Conservation (phyloP, 2,888 invertebrate genomes). For the Tenodera sinensis region DNA sequence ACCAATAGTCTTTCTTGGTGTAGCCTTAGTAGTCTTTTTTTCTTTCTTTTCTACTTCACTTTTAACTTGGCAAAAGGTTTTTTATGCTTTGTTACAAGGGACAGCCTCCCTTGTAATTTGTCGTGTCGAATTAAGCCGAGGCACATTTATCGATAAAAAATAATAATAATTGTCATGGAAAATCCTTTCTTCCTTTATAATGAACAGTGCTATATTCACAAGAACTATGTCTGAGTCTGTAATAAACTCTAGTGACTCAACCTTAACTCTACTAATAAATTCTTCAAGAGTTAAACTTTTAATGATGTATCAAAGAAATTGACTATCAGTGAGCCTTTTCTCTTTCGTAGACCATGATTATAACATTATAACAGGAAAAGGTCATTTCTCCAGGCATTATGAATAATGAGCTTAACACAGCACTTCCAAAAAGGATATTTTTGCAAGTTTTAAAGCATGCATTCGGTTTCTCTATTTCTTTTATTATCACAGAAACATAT, state of each 20-base stretch:
- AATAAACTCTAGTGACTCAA: not conserved
- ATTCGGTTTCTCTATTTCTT: no score
- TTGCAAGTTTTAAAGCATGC: no score
- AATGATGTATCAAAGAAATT: not conserved
- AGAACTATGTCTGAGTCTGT: not conserved
- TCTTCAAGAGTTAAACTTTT: not conserved
- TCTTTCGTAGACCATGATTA: not conserved
- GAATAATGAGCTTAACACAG: no score
- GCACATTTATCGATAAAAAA: not conserved
- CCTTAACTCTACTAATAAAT: not conserved
- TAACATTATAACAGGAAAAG: not conserved
- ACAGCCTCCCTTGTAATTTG: not conserved
- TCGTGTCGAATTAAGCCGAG: not conserved
- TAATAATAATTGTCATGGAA: not conserved
- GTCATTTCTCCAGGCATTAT: no score
- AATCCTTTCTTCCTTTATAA: not conserved
- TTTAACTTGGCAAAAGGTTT: not conserved
- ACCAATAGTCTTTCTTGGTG: not conserved
- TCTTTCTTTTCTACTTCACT: not conserved
- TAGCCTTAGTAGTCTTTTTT: not conserved
- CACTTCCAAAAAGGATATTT: no score
- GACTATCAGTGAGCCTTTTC: not conserved
- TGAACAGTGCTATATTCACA: not conserved
- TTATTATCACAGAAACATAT: no score
- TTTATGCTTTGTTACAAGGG: not conserved